Base-by-base conservation (phyloP, 2,888 invertebrate species). In the Trichogramma dendrolimi region DNA sequence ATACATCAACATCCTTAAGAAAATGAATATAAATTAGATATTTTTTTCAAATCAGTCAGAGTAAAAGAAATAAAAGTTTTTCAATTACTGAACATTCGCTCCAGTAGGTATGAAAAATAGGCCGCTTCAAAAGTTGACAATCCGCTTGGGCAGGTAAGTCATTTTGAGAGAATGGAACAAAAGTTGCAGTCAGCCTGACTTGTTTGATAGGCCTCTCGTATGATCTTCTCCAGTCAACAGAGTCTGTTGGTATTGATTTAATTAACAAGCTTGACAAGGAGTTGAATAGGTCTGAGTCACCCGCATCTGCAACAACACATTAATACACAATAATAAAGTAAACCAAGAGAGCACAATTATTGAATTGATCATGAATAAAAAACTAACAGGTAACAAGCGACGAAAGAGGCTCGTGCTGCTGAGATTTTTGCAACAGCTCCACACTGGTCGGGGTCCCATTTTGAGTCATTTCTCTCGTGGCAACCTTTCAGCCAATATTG, bases 101-200 rank as follows among this genome's bases (percentile, higher is more conserved):
- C 89, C 96, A 95, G 80, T 90, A 97, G 63, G 94, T 91, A 79
- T 97, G 95, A 75, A 97, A 87, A 77, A 96, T 89, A 8, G 96
- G 94, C 71, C 92, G 90, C 69, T 92, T 90, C 64, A 95, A 83
- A 53, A 96, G 84, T 74, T 89, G 90, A 80, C 89, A 87, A 76
- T 88, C 86, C 60, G 85, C 86, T 55, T 87, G 88, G 65, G 87
- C 85, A 52, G 91, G 90, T 59, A 93, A 78, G 65, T 87, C 85
- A 59, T 86, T 88, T 64, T 87, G 86, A 75, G 88, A 88, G 75
- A 91, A 93, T 55, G 91, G 90, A 54, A 89, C 84, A 78, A 94
- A 93, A 62, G 85, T 87, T 6, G 90, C 92, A 71, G 91, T 90
- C 60, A 96, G 83, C 72, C 88, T 88, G 47, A 96, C 93, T 72